Evolutionary conservation across 1,140 invertebrate genomes (phyloP).

Genomic region (Trichonephila clavata): DNA sequence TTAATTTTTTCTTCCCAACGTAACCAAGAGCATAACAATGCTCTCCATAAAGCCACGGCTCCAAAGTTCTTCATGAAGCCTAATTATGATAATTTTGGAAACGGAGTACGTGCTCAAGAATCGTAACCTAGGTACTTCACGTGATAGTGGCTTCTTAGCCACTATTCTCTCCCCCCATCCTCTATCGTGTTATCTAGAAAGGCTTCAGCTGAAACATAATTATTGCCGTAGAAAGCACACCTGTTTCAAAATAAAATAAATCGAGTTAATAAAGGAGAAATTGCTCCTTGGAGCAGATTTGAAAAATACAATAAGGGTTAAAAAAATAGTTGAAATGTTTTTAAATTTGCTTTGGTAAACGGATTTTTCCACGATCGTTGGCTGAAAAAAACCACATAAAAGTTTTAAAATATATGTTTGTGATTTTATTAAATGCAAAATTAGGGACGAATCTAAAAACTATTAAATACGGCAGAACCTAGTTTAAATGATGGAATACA

Average conservation of each 20-base stretch:
- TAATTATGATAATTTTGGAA: constrained; percentile 57
- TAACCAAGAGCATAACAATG: neutral
- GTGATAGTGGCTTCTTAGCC: neutral
- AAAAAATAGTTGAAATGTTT: too few species aligned
- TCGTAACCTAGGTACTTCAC: constrained; percentile 36
- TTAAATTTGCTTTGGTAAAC: too few species aligned
- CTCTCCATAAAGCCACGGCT: neutral
- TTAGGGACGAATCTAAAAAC: too few species aligned
- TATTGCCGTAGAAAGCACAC: neutral
- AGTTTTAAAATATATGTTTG: too few species aligned
- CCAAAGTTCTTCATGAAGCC: constrained; percentile 32
- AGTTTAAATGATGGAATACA: too few species aligned
- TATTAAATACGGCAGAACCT: too few species aligned
- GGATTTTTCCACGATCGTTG: too few species aligned
- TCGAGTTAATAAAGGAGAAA: neutral
- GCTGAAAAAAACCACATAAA: too few species aligned
- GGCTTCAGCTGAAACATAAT: constrained; percentile 12
- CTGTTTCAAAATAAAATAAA: neutral
- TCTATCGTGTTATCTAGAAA: neutral
- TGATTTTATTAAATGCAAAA: too few species aligned
- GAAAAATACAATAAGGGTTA: neutral
- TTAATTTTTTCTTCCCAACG: neutral
- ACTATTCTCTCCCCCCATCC: neutral
- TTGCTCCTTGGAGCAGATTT: neutral
- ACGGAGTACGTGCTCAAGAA: constrained; percentile 60